phyloP scores from a whole-genome alignment of 2,888 invertebrate genomes.

The Lypha dubia region DNA sequence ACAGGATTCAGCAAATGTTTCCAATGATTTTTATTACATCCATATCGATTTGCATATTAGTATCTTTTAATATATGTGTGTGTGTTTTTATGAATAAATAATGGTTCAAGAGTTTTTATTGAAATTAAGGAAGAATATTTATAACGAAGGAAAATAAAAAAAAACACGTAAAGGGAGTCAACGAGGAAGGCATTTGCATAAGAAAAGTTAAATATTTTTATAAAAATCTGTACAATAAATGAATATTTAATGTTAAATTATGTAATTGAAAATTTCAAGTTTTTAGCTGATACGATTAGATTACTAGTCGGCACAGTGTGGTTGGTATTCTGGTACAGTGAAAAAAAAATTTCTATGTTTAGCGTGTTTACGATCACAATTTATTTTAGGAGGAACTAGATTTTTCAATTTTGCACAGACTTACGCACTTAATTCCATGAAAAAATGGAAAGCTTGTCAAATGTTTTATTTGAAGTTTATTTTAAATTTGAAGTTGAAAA shows the following conservation, averaged over 20 bases:
- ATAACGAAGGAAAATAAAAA: no score
- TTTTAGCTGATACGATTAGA: no score
- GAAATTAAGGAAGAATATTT: neutral
- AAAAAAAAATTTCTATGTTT: no score
- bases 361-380: no score
- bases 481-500: no score
- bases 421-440: no score
- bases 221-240: neutral
- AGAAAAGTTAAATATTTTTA: neutral
- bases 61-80: neutral
- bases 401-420: no score
- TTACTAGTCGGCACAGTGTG: no score
- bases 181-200: neutral
- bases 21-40: slow-evolving; percentile 24
- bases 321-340: no score
- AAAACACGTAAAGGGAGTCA: neutral
- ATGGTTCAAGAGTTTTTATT: neutral
- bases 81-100: slow-evolving; percentile 4
- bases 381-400: no score
- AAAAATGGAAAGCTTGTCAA: no score
- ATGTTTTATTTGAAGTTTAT: no score
- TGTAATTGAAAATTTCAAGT: neutral
- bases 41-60: slow-evolving; percentile 22
- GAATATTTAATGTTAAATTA: neutral
- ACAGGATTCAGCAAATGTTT: slow-evolving; percentile 27